A percentile compares a stretch with the other conserved stretches of the same genome.
Evolutionary conservation across 2,113 vertebrate genomes (phyloP).

Genomic region (Trinectes maculatus): DNA sequence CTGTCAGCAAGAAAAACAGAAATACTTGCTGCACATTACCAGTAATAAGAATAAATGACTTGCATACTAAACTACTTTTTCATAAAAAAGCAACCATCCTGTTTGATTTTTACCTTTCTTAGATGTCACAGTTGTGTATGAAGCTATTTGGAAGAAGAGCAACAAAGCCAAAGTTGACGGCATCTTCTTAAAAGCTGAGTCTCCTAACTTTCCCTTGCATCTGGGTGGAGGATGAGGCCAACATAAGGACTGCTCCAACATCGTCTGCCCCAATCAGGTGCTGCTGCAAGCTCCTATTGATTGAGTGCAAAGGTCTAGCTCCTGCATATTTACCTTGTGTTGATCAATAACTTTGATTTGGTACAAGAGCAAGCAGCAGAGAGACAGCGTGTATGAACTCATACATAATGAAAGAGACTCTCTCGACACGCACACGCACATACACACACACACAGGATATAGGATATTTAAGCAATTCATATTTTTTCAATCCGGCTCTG

Average conservation of each 20-base stretch:
- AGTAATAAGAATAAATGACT: neutral
- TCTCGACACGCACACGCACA: neutral
- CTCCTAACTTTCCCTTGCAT: neutral
- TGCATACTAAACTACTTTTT: neutral
- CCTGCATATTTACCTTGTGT: conserved; percentile 60
- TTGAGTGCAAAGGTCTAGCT: conserved; percentile 64
- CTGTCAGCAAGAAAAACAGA: neutral
- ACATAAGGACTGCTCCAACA: neutral
- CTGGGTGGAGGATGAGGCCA: neutral
- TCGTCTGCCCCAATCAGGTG: conserved; percentile 55
- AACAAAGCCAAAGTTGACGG: conserved; percentile 47
- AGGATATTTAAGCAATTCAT: neutral
- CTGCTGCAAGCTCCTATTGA: conserved; percentile 38
- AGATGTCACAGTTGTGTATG: conserved; percentile 47
- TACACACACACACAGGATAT: neutral
- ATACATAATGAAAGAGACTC: neutral
- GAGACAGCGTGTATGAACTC: neutral
- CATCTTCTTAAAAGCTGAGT: conserved; percentile 54
- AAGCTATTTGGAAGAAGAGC: conserved; percentile 55
- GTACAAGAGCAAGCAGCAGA: conserved; percentile 7
- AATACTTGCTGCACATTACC: neutral
- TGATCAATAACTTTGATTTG: conserved; percentile 51
- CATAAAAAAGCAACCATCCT: neutral
- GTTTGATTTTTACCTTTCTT: conserved; percentile 60
- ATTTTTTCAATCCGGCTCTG: neutral